Conservation (phyloP, 2,797 vertebrate genomes). For the Valencia hispanica region DNA sequence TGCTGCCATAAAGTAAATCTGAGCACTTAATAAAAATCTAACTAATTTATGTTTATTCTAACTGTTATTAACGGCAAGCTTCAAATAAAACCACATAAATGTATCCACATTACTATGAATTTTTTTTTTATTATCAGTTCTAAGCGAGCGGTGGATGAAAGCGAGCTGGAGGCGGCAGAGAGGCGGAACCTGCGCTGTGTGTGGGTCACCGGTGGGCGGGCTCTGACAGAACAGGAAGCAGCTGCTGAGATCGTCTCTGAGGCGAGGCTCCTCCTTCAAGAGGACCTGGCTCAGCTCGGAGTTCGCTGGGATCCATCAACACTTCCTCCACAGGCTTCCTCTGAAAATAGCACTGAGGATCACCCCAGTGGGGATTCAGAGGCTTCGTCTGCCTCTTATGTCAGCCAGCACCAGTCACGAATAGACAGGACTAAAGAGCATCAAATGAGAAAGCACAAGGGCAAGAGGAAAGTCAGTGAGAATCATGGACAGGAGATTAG, state of each 20-base stretch:
- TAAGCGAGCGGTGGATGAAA: conserved; percentile 92
- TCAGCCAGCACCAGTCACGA: conserved; percentile 29
- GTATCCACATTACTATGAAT: background rate
- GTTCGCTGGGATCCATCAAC: conserved; percentile 86
- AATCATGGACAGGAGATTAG: conserved; percentile 2
- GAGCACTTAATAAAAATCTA: too few species aligned
- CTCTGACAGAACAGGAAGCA: conserved; percentile 90
- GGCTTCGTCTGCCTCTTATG: conserved; percentile 11
- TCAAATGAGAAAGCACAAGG: conserved; percentile 5
- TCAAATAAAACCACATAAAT: background rate
- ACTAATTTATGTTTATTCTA: background rate
- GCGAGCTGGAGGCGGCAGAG: conserved; percentile 89
- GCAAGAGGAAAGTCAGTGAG: background rate
- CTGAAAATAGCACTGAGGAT: conserved; percentile 15
- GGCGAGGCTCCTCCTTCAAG: conserved; percentile 88
- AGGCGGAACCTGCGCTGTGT: conserved; percentile 85
- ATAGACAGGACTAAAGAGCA: conserved; percentile 5
- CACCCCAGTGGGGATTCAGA: conserved; percentile 19
- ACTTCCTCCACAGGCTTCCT: conserved; percentile 36
- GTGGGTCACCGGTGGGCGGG: conserved; percentile 88
- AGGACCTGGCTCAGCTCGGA: conserved; percentile 90
- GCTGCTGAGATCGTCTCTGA: conserved; percentile 89
- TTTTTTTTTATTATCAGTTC: conserved; percentile 67
- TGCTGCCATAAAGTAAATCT: background rate
- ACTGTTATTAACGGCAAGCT: background rate